Conservation (phyloP, 2,113 vertebrate genomes). For the Anthoscopus minutus region DNA sequence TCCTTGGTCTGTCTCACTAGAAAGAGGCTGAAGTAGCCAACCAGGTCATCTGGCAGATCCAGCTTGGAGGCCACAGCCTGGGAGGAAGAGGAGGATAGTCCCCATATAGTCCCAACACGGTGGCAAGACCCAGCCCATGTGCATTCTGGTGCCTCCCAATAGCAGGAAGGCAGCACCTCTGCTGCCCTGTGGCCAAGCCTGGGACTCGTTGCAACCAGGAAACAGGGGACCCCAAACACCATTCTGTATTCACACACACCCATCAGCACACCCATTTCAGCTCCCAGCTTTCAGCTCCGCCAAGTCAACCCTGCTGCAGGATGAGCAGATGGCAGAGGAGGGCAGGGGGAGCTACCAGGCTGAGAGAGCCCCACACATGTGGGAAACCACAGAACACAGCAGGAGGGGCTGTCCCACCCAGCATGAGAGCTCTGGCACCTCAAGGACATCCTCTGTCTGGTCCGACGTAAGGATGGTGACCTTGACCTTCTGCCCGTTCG, state of each 20-base stretch:
- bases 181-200: background rate
- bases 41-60: slow-evolving; percentile 91
- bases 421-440: slow-evolving; percentile 69
- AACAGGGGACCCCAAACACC: background rate
- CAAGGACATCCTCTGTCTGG: slow-evolving; percentile 94
- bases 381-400: background rate
- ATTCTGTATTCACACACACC: background rate
- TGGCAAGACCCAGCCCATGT: background rate
- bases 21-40: slow-evolving; percentile 95
- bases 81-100: background rate
- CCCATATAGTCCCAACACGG: rapidly evolving
- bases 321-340: background rate
- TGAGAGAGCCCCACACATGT: rapidly evolving
- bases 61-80: slow-evolving; percentile 93
- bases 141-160: background rate
- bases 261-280: background rate
- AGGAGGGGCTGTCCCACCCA: background rate
- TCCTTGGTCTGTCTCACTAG: slow-evolving; percentile 86
- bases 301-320: background rate
- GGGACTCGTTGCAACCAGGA: background rate
- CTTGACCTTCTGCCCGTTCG: slow-evolving; percentile 90
- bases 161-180: background rate
- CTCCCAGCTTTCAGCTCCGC: background rate
- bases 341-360: background rate
- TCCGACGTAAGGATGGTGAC: slow-evolving; percentile 90